These are phyloP conservation scores for Lerista edwardsae DNA, from an alignment of 2,797 vertebrate species.

Conservation along the genomic window DNA sequence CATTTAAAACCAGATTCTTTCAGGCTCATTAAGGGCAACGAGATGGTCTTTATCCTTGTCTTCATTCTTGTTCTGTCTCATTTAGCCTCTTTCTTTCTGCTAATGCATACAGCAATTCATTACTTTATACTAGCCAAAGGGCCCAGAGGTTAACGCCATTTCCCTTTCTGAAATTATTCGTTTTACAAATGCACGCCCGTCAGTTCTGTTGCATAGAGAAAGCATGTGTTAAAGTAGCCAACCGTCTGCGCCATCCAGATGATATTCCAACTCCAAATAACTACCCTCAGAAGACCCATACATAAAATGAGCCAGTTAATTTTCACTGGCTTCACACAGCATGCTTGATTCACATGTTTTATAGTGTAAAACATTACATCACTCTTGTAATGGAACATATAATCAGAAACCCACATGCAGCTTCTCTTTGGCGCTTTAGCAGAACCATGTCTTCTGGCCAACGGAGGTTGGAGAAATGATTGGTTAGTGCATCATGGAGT, in stretches of 20 bases:
- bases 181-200: constrained; percentile 63
- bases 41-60: constrained; percentile 63
- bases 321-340: constrained; percentile 57
- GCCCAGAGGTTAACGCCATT: constrained; percentile 68
- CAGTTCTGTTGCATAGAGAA: constrained; percentile 62
- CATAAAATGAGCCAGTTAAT: constrained; percentile 62
- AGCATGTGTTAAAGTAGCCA: constrained; percentile 59
- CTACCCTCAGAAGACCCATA: constrained; percentile 58
- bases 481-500: neutral
- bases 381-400: constrained; percentile 63
- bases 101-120: constrained; percentile 73
- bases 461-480: neutral
- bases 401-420: constrained; percentile 68
- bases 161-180: constrained; percentile 64
- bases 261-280: constrained; percentile 70
- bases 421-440: constrained; percentile 60
- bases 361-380: constrained; percentile 64
- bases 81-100: constrained; percentile 59
- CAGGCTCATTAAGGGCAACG: constrained; percentile 63
- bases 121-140: constrained; percentile 61
- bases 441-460: constrained; percentile 60
- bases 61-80: constrained; percentile 72
- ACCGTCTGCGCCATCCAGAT: constrained; percentile 64
- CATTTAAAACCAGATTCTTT: constrained; percentile 69
- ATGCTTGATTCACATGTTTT: constrained; percentile 51